phyloP scores from a whole-genome alignment of 2,888 invertebrate genomes.

The Kuschelorhynchus macadamiae region DNA sequence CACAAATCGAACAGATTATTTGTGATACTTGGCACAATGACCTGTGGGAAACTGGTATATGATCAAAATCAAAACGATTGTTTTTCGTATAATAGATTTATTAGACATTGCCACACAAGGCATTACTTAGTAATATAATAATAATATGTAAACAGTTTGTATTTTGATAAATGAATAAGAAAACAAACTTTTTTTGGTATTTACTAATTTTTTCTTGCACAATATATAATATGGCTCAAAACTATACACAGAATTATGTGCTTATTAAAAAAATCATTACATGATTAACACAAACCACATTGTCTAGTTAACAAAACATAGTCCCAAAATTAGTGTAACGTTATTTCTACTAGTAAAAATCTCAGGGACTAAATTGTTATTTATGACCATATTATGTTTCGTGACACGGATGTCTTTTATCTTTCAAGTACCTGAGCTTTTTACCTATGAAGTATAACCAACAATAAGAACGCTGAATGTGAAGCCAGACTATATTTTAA shows the following conservation, averaged over 20 bases:
- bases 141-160: conserved; percentile 50
- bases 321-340: conserved; percentile 33
- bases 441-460: conserved; percentile 25
- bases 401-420: background rate
- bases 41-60: too few relatives aligned
- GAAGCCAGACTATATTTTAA: conserved; percentile 17
- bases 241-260: conserved; percentile 46
- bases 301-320: conserved; percentile 45
- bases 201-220: conserved; percentile 46
- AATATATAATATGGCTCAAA: conserved; percentile 47
- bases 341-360: conserved; percentile 8
- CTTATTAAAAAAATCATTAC: conserved; percentile 42
- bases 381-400: background rate
- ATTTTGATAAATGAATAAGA: conserved; percentile 46
- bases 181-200: conserved; percentile 50
- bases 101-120: conserved; percentile 50
- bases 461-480: conserved; percentile 40
- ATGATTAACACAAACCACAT: conserved; percentile 51
- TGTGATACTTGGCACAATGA: too few relatives aligned
- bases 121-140: conserved; percentile 48
- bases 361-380: conserved; percentile 9
- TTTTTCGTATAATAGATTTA: conserved; percentile 45
- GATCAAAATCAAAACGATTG: background rate
- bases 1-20: too few relatives aligned
- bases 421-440: conserved; percentile 27